A percentile compares a stretch with the other conserved stretches of the same genome.
Evolutionary conservation across 2,113 vertebrate genomes (phyloP).

Genomic region (Rostratula benghalensis): DNA sequence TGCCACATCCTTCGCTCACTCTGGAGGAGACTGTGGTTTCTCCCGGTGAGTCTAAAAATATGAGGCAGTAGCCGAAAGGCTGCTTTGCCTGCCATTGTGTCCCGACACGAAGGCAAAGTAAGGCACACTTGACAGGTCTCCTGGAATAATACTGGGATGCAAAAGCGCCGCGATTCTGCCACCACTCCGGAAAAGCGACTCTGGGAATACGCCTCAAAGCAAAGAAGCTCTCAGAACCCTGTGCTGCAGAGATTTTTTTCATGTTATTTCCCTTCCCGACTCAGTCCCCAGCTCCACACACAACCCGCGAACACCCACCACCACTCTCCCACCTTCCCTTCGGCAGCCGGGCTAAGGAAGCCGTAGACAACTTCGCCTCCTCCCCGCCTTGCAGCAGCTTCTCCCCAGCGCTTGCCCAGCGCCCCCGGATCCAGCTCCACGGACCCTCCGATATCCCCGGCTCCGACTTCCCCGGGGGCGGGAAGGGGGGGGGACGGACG

Average conservation of each 20-base stretch:
- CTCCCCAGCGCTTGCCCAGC: not conserved
- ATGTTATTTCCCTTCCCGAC: fast-evolving
- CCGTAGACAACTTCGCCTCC: not conserved
- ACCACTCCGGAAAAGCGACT: not conserved
- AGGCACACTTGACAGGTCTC: not conserved
- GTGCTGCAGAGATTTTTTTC: fast-evolving
- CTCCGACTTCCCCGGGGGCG: no score
- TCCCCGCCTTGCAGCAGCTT: no score
- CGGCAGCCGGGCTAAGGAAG: not conserved
- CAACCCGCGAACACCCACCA: not conserved
- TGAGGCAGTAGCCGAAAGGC: not conserved
- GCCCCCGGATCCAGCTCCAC: no score
- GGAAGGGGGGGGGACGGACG: no score
- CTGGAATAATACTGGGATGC: fast-evolving
- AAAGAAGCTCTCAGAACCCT: fast-evolving
- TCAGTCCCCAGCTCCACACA: not conserved
- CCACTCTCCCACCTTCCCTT: no score
- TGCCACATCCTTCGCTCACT: fast-evolving
- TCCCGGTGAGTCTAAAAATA: not conserved
- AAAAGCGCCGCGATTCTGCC: not conserved
- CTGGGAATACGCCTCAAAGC: fast-evolving
- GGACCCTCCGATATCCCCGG: no score
- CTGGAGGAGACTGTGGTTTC: not conserved
- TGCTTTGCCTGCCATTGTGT: not conserved
- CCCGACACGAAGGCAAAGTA: not conserved